Evolutionary conservation across 2,888 invertebrate genomes (phyloP).

Genomic region (Hydrotaea cyrtoneurina): DNA sequence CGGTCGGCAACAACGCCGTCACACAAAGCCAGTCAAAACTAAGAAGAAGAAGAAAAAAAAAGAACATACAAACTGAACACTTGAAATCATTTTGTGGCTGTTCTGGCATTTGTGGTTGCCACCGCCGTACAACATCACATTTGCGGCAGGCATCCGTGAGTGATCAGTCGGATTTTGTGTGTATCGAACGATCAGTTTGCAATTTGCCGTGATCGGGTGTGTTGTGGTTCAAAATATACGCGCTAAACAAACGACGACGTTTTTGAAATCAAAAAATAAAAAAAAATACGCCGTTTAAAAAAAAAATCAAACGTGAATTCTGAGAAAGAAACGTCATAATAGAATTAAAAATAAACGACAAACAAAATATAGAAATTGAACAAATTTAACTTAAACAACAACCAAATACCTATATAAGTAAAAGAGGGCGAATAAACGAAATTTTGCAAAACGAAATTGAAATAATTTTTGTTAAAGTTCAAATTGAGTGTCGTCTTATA

Average conservation of each 20-base stretch:
- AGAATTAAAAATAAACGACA: slow-evolving; percentile 19
- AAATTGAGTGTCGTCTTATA: slow-evolving; percentile 7
- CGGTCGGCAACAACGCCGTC: slow-evolving; percentile 24
- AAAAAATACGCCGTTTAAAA: not conserved
- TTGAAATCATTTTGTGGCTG: slow-evolving; percentile 15
- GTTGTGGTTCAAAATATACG: slow-evolving; percentile 42
- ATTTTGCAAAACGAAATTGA: not conserved
- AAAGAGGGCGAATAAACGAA: not conserved
- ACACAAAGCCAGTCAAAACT: not conserved
- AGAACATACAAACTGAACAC: not conserved
- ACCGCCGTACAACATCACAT: slow-evolving; percentile 1
- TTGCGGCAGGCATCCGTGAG: slow-evolving; percentile 10
- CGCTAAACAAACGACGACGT: slow-evolving; percentile 43
- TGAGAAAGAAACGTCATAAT: slow-evolving; percentile 10
- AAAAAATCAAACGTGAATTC: not conserved
- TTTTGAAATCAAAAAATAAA: not conserved
- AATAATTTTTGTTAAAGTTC: slow-evolving; percentile 1
- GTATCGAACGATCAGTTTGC: slow-evolving; percentile 66
- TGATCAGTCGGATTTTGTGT: slow-evolving; percentile 38
- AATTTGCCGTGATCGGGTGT: slow-evolving; percentile 67
- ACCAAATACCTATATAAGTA: no score
- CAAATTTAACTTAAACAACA: no score
- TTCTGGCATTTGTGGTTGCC: not conserved
- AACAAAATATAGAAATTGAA: not conserved
- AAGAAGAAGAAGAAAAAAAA: no score